Conservation (phyloP, 2,888 invertebrate genomes). For the Conistra vaccinii region DNA sequence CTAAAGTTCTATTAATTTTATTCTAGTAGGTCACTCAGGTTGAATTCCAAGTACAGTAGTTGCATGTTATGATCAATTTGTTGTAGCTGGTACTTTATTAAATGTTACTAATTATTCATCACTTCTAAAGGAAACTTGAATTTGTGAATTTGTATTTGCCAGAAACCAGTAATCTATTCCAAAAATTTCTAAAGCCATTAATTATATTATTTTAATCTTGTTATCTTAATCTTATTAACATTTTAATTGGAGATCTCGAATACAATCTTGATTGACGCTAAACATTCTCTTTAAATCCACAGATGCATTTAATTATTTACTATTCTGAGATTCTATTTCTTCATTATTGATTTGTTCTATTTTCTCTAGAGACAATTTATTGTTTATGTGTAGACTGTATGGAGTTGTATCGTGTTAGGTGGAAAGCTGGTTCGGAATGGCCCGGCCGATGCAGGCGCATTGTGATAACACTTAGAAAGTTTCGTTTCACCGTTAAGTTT, state of each 20-base stretch:
- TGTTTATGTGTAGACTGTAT: slow-evolving; percentile 17
- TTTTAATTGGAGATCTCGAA: slow-evolving; percentile 42
- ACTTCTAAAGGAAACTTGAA: slow-evolving; percentile 3
- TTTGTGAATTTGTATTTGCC: slow-evolving; percentile 6
- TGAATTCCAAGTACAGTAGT: slow-evolving; percentile 18
- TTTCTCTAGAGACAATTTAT: slow-evolving; percentile 21
- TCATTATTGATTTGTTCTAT: slow-evolving; percentile 33
- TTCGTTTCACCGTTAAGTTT: slow-evolving; percentile 80
- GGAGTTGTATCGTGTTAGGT: slow-evolving; percentile 36
- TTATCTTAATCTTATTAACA: slow-evolving; percentile 46
- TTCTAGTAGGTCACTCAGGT: slow-evolving; percentile 26
- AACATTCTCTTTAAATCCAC: slow-evolving; percentile 27
- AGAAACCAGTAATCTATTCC: slow-evolving; percentile 13
- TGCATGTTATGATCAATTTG: slow-evolving; percentile 35
- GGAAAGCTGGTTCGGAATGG: slow-evolving; percentile 60
- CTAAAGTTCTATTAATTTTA: slow-evolving; percentile 26
- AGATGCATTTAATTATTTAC: slow-evolving; percentile 35
- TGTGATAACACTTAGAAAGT: slow-evolving; percentile 83
- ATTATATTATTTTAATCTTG: slow-evolving; percentile 26
- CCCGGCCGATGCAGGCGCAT: slow-evolving; percentile 40
- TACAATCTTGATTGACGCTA: slow-evolving; percentile 41
- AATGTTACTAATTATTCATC: slow-evolving; percentile 25
- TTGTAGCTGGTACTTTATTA: slow-evolving; percentile 20
- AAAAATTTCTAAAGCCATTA: slow-evolving; percentile 39
- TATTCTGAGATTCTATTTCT: slow-evolving; percentile 16